Evolutionary conservation across 2,888 invertebrate genomes (phyloP).

Genomic region (Lasius fuliginosus): DNA sequence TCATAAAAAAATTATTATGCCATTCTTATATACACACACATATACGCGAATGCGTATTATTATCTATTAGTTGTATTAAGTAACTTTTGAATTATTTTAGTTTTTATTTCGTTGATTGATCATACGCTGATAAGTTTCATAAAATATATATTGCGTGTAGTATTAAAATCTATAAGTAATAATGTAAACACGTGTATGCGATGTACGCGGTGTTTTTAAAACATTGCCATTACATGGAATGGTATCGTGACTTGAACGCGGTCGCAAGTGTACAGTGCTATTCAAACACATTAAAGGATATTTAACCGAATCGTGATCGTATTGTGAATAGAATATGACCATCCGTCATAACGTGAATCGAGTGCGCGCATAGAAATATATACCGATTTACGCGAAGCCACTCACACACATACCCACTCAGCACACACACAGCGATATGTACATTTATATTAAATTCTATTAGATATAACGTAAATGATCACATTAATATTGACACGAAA

Average conservation of each 20-base stretch:
- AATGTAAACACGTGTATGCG: neutral
- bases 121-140: conserved; percentile 18
- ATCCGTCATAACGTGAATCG: conserved; percentile 49
- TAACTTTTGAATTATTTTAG: conserved; percentile 17
- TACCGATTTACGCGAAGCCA: neutral
- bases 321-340: conserved; percentile 52
- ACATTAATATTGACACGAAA: conserved; percentile 14
- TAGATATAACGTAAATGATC: conserved; percentile 24
- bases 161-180: conserved; percentile 38
- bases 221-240: conserved; percentile 45
- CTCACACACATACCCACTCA: too few species aligned
- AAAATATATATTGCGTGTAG: conserved; percentile 47
- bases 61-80: conserved; percentile 1
- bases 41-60: neutral
- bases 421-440: neutral
- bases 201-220: conserved; percentile 29
- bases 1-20: neutral
- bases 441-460: conserved; percentile 23
- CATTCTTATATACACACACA: neutral
- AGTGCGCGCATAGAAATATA: conserved; percentile 17
- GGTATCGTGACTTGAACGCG: conserved; percentile 44
- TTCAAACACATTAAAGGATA: conserved; percentile 52
- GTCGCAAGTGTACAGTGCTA: conserved; percentile 26
- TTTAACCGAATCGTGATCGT: conserved; percentile 51
- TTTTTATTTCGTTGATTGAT: conserved; percentile 32